Evolutionary conservation across 2,888 invertebrate species (phyloP), one percentile per base, ranked within the genome.

Genomic region (Caradrina kadenii): DNA sequence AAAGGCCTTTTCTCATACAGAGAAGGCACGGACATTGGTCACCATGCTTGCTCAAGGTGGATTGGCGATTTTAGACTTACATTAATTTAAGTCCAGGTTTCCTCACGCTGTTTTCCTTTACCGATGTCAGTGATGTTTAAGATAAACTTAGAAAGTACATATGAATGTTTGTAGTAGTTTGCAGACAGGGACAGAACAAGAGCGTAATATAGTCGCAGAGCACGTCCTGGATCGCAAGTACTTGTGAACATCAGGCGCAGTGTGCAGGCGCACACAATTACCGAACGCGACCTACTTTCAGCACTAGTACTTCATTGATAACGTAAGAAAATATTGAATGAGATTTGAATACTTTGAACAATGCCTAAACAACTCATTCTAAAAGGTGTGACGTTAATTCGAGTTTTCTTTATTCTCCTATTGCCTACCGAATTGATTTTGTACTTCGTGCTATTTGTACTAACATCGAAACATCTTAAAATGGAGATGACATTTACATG

Each of bases 281-380:
- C 26, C 26, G 26, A 50, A 42, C 22, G 74, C 67, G 76, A 56
- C 76, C 78, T 42, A 77, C 60, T 56, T 67, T 35, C 55, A 45
- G 58, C 17, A 2, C 39, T 13, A 39, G 42, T 35, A 48, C 73
- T 60, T 60, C 63, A 63, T 73, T 77, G 78, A 76, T 76, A 76
- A 76, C 59, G 45, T 67, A 73, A 67, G 66, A 60, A 77, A 76
- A 73, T 67, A 77, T 77, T 76, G 31, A 77, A 77, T 77, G 67
- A 77, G 76, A 76, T 63, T 77, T 67, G 59, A 63, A 73, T 63
- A 67, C 59, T 39, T 7, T 64, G 39, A 59, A 63, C 60, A 75
- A 62, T 59, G 26, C 56, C 39, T 56, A 45, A 49, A 63, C 42
- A 61, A 48, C 65, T 62, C 52, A 56, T 60, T 70, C 63, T 52